Base-by-base conservation (phyloP, 2,888 invertebrate species). In the Pseudanteris insignis region DNA sequence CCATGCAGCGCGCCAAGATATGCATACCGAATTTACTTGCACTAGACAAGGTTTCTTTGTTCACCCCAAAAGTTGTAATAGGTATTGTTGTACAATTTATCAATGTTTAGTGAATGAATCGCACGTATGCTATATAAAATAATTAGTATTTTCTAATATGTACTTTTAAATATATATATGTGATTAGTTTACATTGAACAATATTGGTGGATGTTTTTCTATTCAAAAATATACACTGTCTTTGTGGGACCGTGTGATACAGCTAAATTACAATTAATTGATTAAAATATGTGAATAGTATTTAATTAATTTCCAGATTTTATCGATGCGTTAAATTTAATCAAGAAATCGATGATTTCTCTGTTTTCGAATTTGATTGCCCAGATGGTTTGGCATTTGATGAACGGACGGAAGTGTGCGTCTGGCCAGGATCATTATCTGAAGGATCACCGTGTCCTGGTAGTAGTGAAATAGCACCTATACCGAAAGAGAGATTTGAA, bases 271-370 rank as follows among this genome's bases (percentile, higher is more conserved):
- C n/a, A 26, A 26, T 26, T 8, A 26, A 21, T 29, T 2, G 11
- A 4, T 29, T 9, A 29, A 3, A 29, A 29, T 11, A 1, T 29
- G 2, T 29, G n/a, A n/a, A n/a, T n/a, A n/a, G n/a, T n/a, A n/a
- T n/a, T n/a, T n/a, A n/a, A n/a, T n/a, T n/a, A n/a, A n/a, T 36
- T 43, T 63, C 33, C 59, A 83, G 89, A 37, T 91, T 91, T 81
- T 91, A 90, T 76, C 87, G 91, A 51, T 91, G 91, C 74, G 90
- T 91, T 8, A 90, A 91, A 76, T 90, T 90, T 74, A 86, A 90
- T 72, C 89, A 90, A 73, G 86, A 86, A 37, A 83, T 86, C 0
- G 87, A 89, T 11, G 89, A 90, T 70, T 91, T 86, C 73, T 89
- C 88, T 10, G 89, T 90, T 28, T 91, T 91, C 77, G 90, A 91